Percentiles rank a stretch among this genome's conserved stretches.
These are phyloP conservation scores for Apaloderma vittatum DNA, from an alignment of 2,113 vertebrate genomes.

Conservation along the genomic window DNA sequence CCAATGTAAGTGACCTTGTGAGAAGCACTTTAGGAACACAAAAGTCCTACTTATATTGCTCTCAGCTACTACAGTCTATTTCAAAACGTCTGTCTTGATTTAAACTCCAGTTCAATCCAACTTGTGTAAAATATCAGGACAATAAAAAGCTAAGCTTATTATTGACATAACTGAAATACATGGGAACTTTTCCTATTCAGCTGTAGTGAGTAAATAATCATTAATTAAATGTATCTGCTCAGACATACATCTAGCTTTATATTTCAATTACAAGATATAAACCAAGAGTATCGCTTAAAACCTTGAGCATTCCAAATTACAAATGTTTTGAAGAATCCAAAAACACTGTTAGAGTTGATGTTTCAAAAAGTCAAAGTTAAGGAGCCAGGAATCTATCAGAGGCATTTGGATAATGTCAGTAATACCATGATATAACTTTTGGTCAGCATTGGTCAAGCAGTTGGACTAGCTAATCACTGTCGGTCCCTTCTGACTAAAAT, in stretches of 20 bases:
- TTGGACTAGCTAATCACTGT: background rate
- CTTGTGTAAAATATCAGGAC: background rate
- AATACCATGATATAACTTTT: background rate
- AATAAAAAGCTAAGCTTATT: background rate
- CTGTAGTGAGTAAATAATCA: background rate
- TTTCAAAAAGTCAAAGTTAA: background rate
- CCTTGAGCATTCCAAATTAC: background rate
- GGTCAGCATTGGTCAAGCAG: background rate
- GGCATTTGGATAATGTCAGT: background rate
- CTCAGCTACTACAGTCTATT: background rate
- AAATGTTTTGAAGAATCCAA: background rate
- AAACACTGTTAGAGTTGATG: background rate
- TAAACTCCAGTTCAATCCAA: background rate
- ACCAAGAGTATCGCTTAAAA: background rate
- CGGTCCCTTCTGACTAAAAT: background rate
- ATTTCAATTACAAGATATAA: background rate
- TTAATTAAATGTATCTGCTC: background rate
- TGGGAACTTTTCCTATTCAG: background rate
- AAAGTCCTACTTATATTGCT: background rate
- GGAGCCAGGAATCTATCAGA: background rate
- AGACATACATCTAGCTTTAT: background rate
- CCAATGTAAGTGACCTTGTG: background rate
- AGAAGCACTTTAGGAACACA: background rate
- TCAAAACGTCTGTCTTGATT: slow-evolving; percentile 29
- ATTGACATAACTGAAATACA: background rate